These are phyloP conservation scores for Hirtodrosophila trivittata DNA, from an alignment of 2,888 invertebrate genomes.

Conservation along the genomic window DNA sequence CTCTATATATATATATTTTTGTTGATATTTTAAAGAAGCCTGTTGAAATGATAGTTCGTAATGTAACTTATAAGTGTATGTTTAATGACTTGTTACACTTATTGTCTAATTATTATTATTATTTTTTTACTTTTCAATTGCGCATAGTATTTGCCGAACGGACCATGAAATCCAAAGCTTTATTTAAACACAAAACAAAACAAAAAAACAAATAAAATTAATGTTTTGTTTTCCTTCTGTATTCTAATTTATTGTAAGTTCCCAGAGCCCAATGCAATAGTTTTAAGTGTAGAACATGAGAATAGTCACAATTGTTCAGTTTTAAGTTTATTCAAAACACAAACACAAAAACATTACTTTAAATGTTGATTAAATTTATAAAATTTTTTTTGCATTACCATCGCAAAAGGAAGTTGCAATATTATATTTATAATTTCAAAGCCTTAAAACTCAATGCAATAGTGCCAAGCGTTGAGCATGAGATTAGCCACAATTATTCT, in stretches of 20 bases:
- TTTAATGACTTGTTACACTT: slow-evolving; percentile 40
- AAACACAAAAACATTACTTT: background rate
- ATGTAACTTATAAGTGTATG: slow-evolving; percentile 37
- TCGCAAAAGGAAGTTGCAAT: background rate
- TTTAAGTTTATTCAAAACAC: slow-evolving; percentile 1
- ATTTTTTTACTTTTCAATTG: too few species aligned
- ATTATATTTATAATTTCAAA: background rate
- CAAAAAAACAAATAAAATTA: too few species aligned
- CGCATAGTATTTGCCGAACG: slow-evolving; percentile 27
- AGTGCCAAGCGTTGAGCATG: background rate
- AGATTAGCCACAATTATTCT: slow-evolving; percentile 1
- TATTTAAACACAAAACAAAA: background rate
- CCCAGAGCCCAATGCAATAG: slow-evolving; percentile 37
- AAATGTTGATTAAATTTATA: background rate
- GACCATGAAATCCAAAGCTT: slow-evolving; percentile 36
- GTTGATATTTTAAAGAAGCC: slow-evolving; percentile 52
- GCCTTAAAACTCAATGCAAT: background rate
- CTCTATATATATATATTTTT: slow-evolving; percentile 49
- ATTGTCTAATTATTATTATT: slow-evolving; percentile 27
- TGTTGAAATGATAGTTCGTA: slow-evolving; percentile 34
- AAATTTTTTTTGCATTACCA: background rate
- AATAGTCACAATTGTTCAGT: slow-evolving; percentile 54
- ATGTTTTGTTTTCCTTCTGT: too few species aligned
- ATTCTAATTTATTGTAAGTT: slow-evolving; percentile 11
- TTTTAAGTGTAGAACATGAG: slow-evolving; percentile 33